Percentiles rank a stretch among this genome's conserved stretches.
Conservation (phyloP, 2,888 invertebrate species). For the Erannis defoliaria region DNA sequence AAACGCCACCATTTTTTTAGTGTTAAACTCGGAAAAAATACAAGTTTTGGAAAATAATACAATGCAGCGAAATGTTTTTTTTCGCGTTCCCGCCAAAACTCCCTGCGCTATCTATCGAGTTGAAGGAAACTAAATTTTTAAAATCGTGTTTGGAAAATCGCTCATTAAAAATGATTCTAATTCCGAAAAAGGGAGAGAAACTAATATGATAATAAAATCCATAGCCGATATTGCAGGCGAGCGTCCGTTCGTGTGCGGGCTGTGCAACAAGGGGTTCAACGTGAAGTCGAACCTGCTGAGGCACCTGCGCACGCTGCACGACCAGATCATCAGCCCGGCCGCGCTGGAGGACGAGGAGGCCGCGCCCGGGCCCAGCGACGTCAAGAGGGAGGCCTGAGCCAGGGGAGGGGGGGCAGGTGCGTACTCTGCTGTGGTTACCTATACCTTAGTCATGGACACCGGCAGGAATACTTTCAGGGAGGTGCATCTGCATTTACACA, state of each 20-base stretch:
- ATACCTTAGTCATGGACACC: no score
- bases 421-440: neutral
- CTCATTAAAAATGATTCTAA: no score
- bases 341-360: conserved; percentile 58
- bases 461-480: no score
- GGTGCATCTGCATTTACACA: no score
- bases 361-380: conserved; percentile 57
- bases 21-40: no score
- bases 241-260: conserved; percentile 90
- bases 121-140: no score
- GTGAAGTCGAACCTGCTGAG: conserved; percentile 92
- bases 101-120: no score
- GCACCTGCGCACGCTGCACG: conserved; percentile 91
- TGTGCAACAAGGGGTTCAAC: conserved; percentile 92
- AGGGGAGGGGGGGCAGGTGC: conserved; percentile 79
- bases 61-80: no score
- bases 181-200: neutral
- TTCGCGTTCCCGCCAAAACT: no score
- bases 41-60: no score
- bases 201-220: conserved; percentile 11
- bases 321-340: conserved; percentile 85
- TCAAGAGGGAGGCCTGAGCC: conserved; percentile 79
- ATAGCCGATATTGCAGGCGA: conserved; percentile 77
- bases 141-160: no score
- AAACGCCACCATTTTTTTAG: no score